phyloP scores from a whole-genome alignment of 2,797 vertebrate species.

The Bovichtus variegatus region DNA sequence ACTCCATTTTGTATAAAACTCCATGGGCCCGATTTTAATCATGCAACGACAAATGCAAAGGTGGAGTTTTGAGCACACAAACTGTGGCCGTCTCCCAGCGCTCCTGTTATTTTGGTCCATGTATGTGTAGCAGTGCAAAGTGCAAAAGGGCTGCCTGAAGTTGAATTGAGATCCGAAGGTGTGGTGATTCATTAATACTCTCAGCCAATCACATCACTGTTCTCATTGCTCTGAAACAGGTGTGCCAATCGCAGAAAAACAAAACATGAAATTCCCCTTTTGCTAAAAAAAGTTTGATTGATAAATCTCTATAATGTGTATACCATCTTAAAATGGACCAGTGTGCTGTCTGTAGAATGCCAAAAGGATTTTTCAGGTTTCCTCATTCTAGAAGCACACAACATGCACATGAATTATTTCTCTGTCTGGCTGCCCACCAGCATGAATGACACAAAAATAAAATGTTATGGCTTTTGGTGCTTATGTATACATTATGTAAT shows the following conservation, averaged over 20 bases:
- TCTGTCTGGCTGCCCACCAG: not conserved
- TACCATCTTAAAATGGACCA: not conserved
- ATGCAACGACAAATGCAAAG: not conserved
- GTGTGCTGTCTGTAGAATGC: not conserved
- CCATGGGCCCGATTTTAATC: not conserved
- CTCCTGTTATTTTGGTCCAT: not conserved
- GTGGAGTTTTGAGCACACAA: not conserved
- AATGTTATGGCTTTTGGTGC: not conserved
- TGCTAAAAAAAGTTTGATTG: not conserved
- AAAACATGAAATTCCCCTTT: not conserved
- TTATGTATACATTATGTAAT: not conserved
- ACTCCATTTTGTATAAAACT: not conserved
- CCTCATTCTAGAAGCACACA: not conserved
- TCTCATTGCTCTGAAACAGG: not conserved
- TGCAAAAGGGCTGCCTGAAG: not conserved
- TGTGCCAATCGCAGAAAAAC: not conserved
- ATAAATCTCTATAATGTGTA: not conserved
- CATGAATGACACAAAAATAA: not conserved
- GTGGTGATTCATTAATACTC: conserved; percentile 1
- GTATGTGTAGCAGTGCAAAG: not conserved
- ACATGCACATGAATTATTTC: not conserved
- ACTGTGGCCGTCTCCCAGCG: not conserved
- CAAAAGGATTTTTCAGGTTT: not conserved
- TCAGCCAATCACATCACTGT: not conserved
- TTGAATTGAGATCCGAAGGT: not conserved